These are phyloP conservation scores for Platalea minor DNA, from an alignment of 2,797 vertebrate genomes.

Conservation along the genomic window DNA sequence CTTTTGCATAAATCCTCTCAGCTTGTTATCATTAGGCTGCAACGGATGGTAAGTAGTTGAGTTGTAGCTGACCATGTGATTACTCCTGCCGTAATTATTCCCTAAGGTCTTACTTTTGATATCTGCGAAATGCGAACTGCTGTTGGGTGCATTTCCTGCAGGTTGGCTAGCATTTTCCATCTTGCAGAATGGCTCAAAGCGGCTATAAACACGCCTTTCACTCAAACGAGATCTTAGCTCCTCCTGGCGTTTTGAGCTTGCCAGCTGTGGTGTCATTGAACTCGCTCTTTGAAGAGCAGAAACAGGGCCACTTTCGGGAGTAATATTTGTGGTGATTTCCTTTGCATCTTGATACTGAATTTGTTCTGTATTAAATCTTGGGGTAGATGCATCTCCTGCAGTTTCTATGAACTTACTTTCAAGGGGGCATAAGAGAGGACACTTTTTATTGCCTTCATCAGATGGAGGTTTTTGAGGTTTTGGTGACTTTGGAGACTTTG, in stretches of 20 bases:
- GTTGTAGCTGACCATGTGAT: slow-evolving; percentile 71
- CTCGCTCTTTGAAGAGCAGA: slow-evolving; percentile 44
- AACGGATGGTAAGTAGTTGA: slow-evolving; percentile 67
- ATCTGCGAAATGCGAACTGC: slow-evolving; percentile 67
- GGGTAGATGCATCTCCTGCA: slow-evolving; percentile 79
- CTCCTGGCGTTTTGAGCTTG: slow-evolving; percentile 52
- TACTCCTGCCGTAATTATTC: slow-evolving; percentile 69
- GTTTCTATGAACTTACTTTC: slow-evolving; percentile 68
- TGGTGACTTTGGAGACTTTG: slow-evolving; percentile 39
- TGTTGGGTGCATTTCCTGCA: slow-evolving; percentile 57
- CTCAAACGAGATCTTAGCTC: slow-evolving; percentile 67
- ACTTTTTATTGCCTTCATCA: slow-evolving; percentile 57
- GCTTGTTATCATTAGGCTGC: slow-evolving; percentile 87
- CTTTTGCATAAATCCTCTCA: slow-evolving; percentile 91
- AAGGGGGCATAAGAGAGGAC: slow-evolving; percentile 49
- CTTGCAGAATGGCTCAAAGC: slow-evolving; percentile 85
- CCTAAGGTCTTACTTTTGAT: slow-evolving; percentile 71
- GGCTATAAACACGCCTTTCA: slow-evolving; percentile 83
- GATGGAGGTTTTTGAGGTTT: slow-evolving; percentile 54
- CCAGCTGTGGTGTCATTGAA: background rate
- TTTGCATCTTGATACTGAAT: slow-evolving; percentile 73
- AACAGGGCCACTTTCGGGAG: slow-evolving; percentile 38
- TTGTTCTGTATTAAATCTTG: slow-evolving; percentile 86
- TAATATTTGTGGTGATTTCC: background rate
- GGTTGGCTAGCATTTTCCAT: slow-evolving; percentile 72